Evolutionary conservation across 2,888 invertebrate genomes (phyloP).

Genomic region (Ormia ochracea): DNA sequence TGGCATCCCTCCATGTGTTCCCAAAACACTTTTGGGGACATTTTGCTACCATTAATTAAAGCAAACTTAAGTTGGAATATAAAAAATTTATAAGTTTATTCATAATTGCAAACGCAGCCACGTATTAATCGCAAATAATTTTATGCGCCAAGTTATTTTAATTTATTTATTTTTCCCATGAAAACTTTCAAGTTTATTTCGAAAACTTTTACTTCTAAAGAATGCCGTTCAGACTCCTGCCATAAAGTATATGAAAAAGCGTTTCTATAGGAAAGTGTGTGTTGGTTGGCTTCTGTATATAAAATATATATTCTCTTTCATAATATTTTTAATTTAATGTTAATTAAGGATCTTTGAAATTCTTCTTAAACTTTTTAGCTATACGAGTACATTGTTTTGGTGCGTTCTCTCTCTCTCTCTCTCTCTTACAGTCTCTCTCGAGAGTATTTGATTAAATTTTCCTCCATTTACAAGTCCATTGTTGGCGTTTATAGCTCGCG

Average conservation of each 20-base stretch:
- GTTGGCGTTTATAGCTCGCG: neutral
- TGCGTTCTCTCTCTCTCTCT: neutral
- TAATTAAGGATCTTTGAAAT: slow-evolving; percentile 36
- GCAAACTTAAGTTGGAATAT: neutral
- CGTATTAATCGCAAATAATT: neutral
- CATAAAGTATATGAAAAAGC: neutral
- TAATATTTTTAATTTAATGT: slow-evolving; percentile 21
- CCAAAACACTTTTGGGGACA: neutral
- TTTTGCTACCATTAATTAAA: neutral
- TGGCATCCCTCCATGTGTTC: neutral
- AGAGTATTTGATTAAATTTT: neutral
- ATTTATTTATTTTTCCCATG: neutral
- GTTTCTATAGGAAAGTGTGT: neutral
- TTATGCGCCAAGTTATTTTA: neutral
- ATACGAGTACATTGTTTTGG: slow-evolving; percentile 14
- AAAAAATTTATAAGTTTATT: slow-evolving; percentile 4
- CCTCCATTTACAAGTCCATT: neutral
- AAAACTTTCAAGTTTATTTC: slow-evolving; percentile 4
- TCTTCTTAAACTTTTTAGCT: slow-evolving; percentile 25
- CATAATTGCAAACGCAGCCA: too few species aligned
- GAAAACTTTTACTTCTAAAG: slow-evolving; percentile 1
- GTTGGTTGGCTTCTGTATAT: neutral
- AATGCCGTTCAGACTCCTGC: neutral
- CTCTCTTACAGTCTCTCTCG: neutral
- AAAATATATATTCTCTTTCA: neutral